Percentiles rank a stretch among this genome's conserved stretches.
Evolutionary conservation across 1,140 invertebrate species (phyloP).

Genomic region (Propsilocerus akamusi): DNA sequence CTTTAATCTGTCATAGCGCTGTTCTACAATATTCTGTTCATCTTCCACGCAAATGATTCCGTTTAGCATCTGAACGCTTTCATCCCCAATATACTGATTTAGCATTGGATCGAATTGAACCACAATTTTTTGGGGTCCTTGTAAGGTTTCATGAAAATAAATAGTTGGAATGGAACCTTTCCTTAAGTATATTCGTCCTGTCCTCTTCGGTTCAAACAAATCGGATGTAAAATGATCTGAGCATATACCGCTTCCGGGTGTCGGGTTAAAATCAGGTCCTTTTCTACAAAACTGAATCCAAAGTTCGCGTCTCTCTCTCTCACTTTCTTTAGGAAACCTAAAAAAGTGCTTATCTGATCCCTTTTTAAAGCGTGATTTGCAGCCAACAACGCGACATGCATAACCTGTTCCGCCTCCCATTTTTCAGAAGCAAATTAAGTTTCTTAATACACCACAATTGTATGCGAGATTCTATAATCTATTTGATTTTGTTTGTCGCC

Average conservation of each 20-base stretch:
- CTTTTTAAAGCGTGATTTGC: too few species aligned
- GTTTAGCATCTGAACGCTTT: background rate
- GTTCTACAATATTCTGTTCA: background rate
- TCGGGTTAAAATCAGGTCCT: background rate
- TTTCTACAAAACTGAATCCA: background rate
- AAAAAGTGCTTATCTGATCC: background rate
- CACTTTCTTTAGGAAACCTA: background rate
- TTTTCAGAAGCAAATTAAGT: too few species aligned
- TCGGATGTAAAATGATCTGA: background rate
- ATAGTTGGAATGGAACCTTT: background rate
- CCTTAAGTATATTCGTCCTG: background rate
- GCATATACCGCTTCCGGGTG: background rate
- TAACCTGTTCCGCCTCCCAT: too few species aligned
- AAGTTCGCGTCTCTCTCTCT: background rate
- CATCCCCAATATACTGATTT: background rate
- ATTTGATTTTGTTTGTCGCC: too few species aligned
- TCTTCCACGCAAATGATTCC: background rate
- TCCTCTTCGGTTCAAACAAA: background rate
- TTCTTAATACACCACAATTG: too few species aligned
- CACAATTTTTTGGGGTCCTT: background rate
- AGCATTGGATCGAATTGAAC: background rate
- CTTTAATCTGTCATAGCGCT: background rate
- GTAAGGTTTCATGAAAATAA: background rate
- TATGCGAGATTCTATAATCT: too few species aligned
- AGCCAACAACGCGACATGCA: too few species aligned